Base-by-base conservation (phyloP, 2,888 invertebrate genomes). In the Marronus borbonicus region DNA sequence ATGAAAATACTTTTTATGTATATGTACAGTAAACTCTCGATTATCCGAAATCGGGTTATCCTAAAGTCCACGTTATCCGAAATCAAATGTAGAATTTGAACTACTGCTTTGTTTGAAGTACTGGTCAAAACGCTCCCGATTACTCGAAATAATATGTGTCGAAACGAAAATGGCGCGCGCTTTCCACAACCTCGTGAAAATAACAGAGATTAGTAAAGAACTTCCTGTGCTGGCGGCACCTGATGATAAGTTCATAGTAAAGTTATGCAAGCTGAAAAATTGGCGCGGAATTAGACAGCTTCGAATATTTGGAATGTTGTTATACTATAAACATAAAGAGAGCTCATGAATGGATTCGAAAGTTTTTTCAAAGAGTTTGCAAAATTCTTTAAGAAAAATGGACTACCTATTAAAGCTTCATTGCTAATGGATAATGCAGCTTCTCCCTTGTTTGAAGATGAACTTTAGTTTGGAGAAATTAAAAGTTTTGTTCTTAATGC, bases 391-490 rank as follows among this genome's bases (percentile, higher is more conserved):
- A 24, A 24, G 24, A 2, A 24, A 24, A 24, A 24, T 50, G 50
- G 0, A n/a, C 50, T 8, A 50, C 50, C 50, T 50, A 50, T 50
- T 12, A 8, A 50, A 50, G 14, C 50, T 50, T 50, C 3, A n/a
- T 50, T 50, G 50, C 50, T 14, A 12, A n/a, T 50, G 50, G 60
- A 60, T 60, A 60, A 60, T 60, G 60, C 60, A 24, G 17, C 60
- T 24, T 20, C 58, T n/a, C 24, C n/a, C 8, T 24, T 10, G 17
- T 60, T 20, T 60, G 24, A 4, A 24, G 24, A 60, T 5, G 60
- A 60, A 24, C 24, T 60, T 17, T 20, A 2, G 17, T 24, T 24
- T 60, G 24, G 24, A 10, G 60, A 60, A 60, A 60, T 60, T 24
- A 60, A 24, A 17, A 24, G 24, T 60, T 17, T 10, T 24, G 3